Evolutionary conservation across 2,888 invertebrate species (phyloP).

Genomic region (Dynastes grantii): DNA sequence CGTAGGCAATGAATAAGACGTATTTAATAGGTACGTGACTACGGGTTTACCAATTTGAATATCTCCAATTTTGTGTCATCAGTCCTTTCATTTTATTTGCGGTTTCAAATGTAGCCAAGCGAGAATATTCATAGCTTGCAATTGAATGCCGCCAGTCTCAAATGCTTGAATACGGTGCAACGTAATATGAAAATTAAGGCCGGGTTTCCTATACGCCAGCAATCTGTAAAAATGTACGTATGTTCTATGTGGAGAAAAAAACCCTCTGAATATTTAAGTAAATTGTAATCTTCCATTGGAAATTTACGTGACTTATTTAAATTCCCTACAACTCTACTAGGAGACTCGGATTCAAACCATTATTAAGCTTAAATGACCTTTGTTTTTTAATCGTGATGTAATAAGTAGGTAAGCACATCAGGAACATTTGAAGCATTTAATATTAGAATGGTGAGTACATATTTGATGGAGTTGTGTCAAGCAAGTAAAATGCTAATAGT

Average conservation of each 20-base stretch:
- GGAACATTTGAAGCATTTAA: too few species aligned
- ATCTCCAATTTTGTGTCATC: conserved; percentile 62
- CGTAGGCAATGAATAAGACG: background rate
- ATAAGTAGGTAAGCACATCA: too few species aligned
- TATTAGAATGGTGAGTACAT: too few species aligned
- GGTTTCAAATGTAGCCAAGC: conserved; percentile 66
- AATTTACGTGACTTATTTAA: too few species aligned
- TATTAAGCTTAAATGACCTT: too few species aligned
- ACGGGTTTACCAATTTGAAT: conserved; percentile 58
- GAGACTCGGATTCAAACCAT: too few species aligned
- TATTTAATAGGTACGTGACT: conserved; percentile 2
- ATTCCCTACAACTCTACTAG: too few species aligned
- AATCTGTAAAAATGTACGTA: conserved; percentile 44
- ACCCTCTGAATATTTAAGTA: too few species aligned
- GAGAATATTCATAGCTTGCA: conserved; percentile 64
- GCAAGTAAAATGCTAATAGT: too few species aligned
- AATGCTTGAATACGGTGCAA: conserved; percentile 62
- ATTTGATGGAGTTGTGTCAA: too few species aligned
- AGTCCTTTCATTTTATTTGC: conserved; percentile 65
- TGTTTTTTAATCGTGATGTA: too few species aligned
- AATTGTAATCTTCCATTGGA: too few species aligned
- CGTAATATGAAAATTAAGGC: conserved; percentile 66
- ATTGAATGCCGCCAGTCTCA: conserved; percentile 62
- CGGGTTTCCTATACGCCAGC: conserved; percentile 62
- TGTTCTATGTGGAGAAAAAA: background rate